Evolutionary conservation across 2,888 invertebrate genomes (phyloP).

Genomic region (Amphipyra berbera): DNA sequence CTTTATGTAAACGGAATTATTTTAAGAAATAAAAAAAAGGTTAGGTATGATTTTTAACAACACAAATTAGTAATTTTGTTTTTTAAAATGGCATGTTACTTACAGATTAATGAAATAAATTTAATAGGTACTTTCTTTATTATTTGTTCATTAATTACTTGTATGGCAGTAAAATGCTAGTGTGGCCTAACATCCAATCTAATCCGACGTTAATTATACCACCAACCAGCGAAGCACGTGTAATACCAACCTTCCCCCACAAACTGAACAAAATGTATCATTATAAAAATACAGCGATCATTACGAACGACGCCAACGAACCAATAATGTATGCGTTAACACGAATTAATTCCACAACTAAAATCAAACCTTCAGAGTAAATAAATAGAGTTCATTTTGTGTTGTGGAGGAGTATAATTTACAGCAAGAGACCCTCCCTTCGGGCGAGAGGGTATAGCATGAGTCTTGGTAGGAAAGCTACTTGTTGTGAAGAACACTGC

Average conservation of each 20-base stretch:
- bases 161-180: background rate
- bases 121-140: no score
- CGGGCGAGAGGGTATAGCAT: conserved; percentile 44
- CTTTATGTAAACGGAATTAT: no score
- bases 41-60: no score
- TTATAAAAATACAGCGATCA: conserved; percentile 63
- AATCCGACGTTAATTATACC: conserved; percentile 7
- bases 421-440: conserved; percentile 54
- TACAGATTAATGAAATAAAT: no score
- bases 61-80: no score
- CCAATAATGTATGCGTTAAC: conserved; percentile 69
- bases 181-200: background rate
- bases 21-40: no score
- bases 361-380: conserved; percentile 26
- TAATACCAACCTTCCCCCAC: conserved; percentile 10
- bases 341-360: conserved; percentile 43
- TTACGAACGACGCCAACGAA: conserved; percentile 57
- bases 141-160: no score
- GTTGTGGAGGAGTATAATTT: conserved; percentile 60
- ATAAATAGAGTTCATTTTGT: conserved; percentile 46
- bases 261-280: conserved; percentile 57
- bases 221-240: conserved; percentile 27
- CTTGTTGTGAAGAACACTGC: conserved; percentile 74
- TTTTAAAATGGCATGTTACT: no score
- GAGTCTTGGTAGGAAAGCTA: conserved; percentile 70